Percentiles rank a stretch among this genome's conserved stretches.
Conservation (phyloP, 2,797 vertebrate genomes). For the Monodelphis domestica region DNA sequence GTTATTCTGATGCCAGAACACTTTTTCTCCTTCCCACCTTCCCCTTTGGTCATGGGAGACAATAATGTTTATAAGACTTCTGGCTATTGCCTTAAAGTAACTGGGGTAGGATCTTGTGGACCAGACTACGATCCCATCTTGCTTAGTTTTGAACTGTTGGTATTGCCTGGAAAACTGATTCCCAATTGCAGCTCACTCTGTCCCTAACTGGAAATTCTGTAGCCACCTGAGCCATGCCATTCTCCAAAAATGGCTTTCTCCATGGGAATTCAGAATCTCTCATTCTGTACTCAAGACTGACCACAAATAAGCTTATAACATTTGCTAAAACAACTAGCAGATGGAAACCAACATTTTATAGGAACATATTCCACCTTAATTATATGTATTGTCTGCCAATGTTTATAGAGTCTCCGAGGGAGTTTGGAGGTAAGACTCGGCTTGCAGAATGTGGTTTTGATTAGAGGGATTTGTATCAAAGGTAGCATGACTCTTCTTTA, state of each 20-base stretch:
- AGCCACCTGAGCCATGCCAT: fast-evolving
- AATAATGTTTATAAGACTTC: conserved; percentile 79
- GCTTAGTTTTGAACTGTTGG: background rate
- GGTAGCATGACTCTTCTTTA: conserved; percentile 52
- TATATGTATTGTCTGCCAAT: conserved; percentile 70
- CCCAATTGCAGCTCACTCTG: background rate
- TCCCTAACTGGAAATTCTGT: background rate
- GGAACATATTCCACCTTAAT: conserved; percentile 68
- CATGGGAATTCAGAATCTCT: background rate
- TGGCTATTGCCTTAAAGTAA: conserved; percentile 68
- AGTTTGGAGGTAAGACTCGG: conserved; percentile 68
- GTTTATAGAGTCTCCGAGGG: conserved; percentile 73
- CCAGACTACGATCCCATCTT: background rate
- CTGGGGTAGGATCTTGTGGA: background rate
- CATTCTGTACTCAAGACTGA: conserved; percentile 40
- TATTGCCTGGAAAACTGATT: background rate
- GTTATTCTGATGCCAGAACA: conserved; percentile 85
- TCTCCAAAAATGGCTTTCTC: background rate
- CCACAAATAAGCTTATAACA: conserved; percentile 60
- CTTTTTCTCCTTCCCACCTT: conserved; percentile 58
- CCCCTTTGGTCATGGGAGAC: conserved; percentile 76
- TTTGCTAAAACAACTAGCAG: conserved; percentile 67
- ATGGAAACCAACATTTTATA: conserved; percentile 70
- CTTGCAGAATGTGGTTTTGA: conserved; percentile 74
- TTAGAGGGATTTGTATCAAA: conserved; percentile 72